phyloP scores from a whole-genome alignment of 2,888 invertebrate species.

The Ochlodes sylvanus region DNA sequence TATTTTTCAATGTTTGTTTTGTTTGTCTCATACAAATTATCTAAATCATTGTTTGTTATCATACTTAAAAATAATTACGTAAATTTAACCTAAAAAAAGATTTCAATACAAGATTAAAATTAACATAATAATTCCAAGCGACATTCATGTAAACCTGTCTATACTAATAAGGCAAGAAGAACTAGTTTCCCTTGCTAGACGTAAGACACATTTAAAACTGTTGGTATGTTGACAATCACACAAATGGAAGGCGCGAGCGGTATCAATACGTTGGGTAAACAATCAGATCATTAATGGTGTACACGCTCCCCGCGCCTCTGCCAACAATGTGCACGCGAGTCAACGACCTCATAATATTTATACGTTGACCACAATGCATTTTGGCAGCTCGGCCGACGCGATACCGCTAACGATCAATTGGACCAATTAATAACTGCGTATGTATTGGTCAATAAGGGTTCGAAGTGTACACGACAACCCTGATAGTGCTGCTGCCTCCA shows the following conservation, averaged over 20 bases:
- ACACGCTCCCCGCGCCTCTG: conserved; percentile 32
- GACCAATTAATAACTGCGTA: conserved; percentile 24
- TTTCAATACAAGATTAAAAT: too few species aligned
- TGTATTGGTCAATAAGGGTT: background rate
- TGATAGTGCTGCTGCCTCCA: too few species aligned
- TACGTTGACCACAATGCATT: conserved; percentile 36
- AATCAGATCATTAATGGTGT: conserved; percentile 29
- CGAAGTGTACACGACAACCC: background rate
- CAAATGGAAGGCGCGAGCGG: background rate
- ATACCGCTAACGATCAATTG: conserved; percentile 24
- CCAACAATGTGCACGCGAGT: conserved; percentile 33
- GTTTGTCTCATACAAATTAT: too few species aligned
- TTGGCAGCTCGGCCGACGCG: conserved; percentile 29
- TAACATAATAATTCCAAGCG: too few species aligned
- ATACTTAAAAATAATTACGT: too few species aligned
- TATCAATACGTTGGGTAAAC: conserved; percentile 30
- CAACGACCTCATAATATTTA: conserved; percentile 36
- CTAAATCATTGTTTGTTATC: too few species aligned
- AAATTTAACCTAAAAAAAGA: too few species aligned
- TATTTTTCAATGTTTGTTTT: background rate
- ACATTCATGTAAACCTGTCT: too few species aligned
- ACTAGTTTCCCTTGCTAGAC: too few species aligned
- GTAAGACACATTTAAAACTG: too few species aligned
- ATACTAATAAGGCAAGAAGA: too few species aligned
- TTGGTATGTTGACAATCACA: background rate